Evolutionary conservation across 2,797 vertebrate genomes (phyloP).

Genomic region (Champsocephalus gunnari): DNA sequence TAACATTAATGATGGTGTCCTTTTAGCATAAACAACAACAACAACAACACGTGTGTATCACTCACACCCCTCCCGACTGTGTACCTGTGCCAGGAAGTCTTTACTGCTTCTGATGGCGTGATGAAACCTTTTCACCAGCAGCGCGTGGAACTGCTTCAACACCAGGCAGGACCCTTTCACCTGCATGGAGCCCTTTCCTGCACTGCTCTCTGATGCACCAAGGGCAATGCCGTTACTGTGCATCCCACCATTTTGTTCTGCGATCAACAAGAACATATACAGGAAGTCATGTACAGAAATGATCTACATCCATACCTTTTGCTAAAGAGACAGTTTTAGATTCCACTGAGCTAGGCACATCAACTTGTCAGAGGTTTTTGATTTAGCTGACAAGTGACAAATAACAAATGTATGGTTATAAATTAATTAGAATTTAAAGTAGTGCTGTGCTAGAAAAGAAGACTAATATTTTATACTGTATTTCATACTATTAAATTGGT

Average conservation of each 20-base stretch:
- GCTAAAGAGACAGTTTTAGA: neutral
- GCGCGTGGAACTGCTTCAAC: conserved; percentile 90
- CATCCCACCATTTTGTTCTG: conserved; percentile 62
- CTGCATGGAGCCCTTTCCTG: conserved; percentile 82
- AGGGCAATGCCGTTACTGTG: conserved; percentile 45
- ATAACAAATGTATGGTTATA: conserved; percentile 4
- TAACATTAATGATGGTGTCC: neutral
- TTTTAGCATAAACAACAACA: no score
- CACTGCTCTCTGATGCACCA: conserved; percentile 60
- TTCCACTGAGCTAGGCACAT: neutral
- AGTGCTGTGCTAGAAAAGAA: conserved; percentile 7
- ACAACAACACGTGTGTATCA: neutral
- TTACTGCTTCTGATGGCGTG: conserved; percentile 89
- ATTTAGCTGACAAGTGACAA: neutral
- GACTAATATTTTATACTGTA: neutral
- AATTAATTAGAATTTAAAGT: conserved; percentile 22
- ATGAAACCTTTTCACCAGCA: conserved; percentile 92
- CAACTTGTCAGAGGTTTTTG: neutral
- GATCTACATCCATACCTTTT: neutral
- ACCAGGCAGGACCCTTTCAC: conserved; percentile 82
- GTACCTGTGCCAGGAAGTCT: conserved; percentile 96
- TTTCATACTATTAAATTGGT: neutral
- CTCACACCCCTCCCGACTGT: neutral
- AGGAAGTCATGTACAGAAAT: neutral
- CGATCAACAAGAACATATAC: neutral